Percentiles rank a stretch among this genome's conserved stretches.
Evolutionary conservation across 2,113 vertebrate genomes (phyloP).

Genomic region (Azemiops feae): DNA sequence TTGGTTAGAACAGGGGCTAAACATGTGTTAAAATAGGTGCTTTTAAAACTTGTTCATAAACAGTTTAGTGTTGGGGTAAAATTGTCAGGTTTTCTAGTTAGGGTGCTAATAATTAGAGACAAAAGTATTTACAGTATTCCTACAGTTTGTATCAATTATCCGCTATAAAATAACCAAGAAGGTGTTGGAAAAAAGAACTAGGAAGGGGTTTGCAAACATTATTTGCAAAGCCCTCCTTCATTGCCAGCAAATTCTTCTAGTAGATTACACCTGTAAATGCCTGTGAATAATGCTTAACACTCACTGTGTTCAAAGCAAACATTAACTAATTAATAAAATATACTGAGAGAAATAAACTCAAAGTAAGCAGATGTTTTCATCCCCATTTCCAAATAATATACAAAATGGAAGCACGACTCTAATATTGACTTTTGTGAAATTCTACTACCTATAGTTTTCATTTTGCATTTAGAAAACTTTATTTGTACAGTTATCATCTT

Average conservation of each 20-base stretch:
- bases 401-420: not conserved
- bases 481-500: not conserved
- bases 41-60: not conserved
- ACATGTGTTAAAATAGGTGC: not conserved
- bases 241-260: constrained; percentile 46
- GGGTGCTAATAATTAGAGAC: not conserved
- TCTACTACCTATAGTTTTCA: not conserved
- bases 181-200: constrained; percentile 36
- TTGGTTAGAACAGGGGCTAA: not conserved
- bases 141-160: constrained; percentile 40
- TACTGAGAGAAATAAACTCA: constrained; percentile 31
- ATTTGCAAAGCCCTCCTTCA: constrained; percentile 38
- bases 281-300: constrained; percentile 47
- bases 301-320: constrained; percentile 31
- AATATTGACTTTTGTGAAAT: not conserved
- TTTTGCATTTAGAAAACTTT: not conserved
- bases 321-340: constrained; percentile 58
- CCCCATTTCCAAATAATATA: constrained; percentile 22
- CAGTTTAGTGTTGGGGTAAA: not conserved
- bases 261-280: constrained; percentile 58
- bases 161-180: constrained; percentile 44
- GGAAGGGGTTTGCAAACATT: constrained; percentile 17
- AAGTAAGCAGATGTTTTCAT: constrained; percentile 38
- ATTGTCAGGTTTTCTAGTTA: not conserved
- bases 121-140: not conserved